A percentile compares a stretch with the other conserved stretches of the same genome.
Conservation (phyloP, 2,113 vertebrate species). For the Aphyosemion australe region DNA sequence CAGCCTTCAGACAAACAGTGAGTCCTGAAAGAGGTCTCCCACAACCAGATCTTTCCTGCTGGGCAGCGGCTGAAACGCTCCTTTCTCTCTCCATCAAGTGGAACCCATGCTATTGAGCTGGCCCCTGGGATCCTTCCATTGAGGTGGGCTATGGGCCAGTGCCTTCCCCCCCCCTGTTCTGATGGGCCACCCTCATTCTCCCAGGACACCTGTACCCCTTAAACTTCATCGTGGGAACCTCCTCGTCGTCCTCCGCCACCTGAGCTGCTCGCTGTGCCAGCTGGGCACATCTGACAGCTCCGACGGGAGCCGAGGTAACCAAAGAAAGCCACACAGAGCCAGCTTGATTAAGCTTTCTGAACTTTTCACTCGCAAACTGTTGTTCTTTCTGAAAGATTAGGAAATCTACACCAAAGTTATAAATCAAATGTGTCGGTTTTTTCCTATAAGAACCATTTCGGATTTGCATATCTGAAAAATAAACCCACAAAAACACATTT, state of each 20-base stretch:
- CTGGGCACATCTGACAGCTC: conserved; percentile 63
- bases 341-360: conserved; percentile 40
- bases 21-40: conserved; percentile 94
- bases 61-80: conserved; percentile 88
- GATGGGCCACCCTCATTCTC: conserved; percentile 90
- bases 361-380: conserved; percentile 38
- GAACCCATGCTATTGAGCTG: conserved; percentile 91
- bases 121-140: conserved; percentile 93
- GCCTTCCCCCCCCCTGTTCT: conserved; percentile 82
- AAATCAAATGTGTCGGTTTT: conserved; percentile 29
- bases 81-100: conserved; percentile 97
- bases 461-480: conserved; percentile 52
- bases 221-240: conserved; percentile 80
- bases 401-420: conserved; percentile 38
- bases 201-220: conserved; percentile 82
- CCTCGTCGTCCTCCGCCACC: conserved; percentile 61
- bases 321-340: conserved; percentile 52
- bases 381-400: conserved; percentile 20
- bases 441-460: conserved; percentile 20
- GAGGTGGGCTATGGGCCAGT: conserved; percentile 91
- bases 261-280: conserved; percentile 66
- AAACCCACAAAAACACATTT: conserved; percentile 38
- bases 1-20: conserved; percentile 96
- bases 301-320: conserved; percentile 47
- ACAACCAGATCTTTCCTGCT: conserved; percentile 94